These are phyloP conservation scores for Drosophila ogumai DNA, from an alignment of 1,140 invertebrate genomes.

Conservation along the genomic window DNA sequence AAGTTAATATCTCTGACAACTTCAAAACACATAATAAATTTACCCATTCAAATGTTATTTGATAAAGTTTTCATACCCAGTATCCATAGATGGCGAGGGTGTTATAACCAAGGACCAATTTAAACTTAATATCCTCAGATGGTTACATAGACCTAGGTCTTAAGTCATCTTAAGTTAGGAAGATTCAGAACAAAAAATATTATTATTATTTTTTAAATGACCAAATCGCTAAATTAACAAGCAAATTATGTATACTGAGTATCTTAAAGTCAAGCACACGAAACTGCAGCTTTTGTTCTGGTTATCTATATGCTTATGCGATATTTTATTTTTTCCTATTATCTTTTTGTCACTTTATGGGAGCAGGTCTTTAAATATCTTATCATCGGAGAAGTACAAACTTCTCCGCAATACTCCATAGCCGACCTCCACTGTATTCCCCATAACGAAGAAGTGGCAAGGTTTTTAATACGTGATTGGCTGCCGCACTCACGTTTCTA, in stretches of 20 bases:
- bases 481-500: constrained; percentile 39
- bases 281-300: not conserved
- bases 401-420: not conserved
- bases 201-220: not conserved
- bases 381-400: not conserved
- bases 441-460: constrained; percentile 23
- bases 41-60: constrained; percentile 8
- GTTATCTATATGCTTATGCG: not conserved
- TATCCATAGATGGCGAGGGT: not conserved
- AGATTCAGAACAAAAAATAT: not conserved
- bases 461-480: constrained; percentile 35
- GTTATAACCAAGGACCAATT: not conserved
- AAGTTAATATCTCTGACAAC: not conserved
- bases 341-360: constrained; percentile 12
- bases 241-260: not conserved
- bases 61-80: not conserved
- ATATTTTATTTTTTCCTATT: constrained; percentile 6
- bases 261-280: not conserved
- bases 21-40: constrained; percentile 10
- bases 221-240: not conserved
- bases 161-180: too few relatives aligned
- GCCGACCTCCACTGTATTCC: constrained; percentile 19
- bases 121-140: not conserved
- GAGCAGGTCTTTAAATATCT: constrained; percentile 3
- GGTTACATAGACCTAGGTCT: not conserved